phyloP scores from a whole-genome alignment of 2,113 vertebrate genomes.

The Gopherus evgoodei region DNA sequence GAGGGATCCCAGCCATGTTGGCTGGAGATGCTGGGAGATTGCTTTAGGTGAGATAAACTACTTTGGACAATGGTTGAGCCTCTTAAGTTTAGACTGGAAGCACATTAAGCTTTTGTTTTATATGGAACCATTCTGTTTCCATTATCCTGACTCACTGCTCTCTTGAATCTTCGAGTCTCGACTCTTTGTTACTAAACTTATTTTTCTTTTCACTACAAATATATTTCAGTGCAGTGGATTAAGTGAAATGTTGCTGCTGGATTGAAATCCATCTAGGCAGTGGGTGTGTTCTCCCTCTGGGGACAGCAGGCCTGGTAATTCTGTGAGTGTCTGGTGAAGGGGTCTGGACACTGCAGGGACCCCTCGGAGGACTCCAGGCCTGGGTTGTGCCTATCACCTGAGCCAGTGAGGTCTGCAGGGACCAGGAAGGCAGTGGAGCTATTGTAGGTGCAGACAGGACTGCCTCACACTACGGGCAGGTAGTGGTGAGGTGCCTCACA shows the following conservation, averaged over 20 bases:
- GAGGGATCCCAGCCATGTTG: background rate
- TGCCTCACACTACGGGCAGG: background rate
- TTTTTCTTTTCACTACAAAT: background rate
- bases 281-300: background rate
- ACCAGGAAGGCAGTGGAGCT: background rate
- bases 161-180: background rate
- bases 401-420: background rate
- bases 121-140: background rate
- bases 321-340: background rate
- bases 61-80: background rate
- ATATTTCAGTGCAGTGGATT: background rate
- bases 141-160: background rate
- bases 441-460: background rate
- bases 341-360: background rate
- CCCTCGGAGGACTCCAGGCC: background rate
- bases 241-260: background rate
- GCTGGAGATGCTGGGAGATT: background rate
- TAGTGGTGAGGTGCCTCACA: background rate
- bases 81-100: background rate
- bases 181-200: background rate
- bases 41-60: background rate
- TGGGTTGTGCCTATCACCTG: background rate
- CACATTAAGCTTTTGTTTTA: background rate
- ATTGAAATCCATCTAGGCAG: background rate
- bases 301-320: background rate